phyloP scores from a whole-genome alignment of 2,113 vertebrate genomes.

The Physeter macrocephalus region DNA sequence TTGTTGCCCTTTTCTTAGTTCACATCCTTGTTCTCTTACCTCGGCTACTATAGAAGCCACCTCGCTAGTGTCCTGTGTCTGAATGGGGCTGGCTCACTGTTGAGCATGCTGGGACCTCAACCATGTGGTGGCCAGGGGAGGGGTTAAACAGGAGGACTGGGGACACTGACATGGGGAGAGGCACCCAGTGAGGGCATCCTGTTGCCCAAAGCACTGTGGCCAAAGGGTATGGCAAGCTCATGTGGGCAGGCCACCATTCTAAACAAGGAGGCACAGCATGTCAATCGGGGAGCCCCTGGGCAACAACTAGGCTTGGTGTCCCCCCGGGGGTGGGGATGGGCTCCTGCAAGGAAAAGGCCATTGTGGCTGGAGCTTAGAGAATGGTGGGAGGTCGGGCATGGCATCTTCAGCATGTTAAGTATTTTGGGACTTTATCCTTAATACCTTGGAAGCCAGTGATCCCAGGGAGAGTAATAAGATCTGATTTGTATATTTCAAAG shows the following conservation, averaged over 20 bases:
- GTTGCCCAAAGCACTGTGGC: not conserved
- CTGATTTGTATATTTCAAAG: not conserved
- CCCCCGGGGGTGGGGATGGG: not conserved
- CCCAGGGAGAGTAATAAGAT: not conserved
- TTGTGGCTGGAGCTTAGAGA: not conserved
- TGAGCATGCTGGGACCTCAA: not conserved
- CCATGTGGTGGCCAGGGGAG: not conserved
- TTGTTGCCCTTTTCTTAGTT: not conserved
- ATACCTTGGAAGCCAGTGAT: not conserved
- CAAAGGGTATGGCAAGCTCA: not conserved
- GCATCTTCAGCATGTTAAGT: not conserved
- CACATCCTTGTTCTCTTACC: not conserved
- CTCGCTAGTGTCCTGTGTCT: not conserved
- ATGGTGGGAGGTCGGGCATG: not conserved
- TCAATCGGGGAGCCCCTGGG: not conserved
- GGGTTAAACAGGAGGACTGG: not conserved
- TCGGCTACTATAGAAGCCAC: not conserved
- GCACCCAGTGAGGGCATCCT: no score
- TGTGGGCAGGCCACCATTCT: not conserved
- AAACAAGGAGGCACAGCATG: not conserved
- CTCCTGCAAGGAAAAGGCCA: not conserved
- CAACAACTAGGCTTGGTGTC: not conserved
- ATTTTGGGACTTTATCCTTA: not conserved
- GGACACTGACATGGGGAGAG: not conserved
- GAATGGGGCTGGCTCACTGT: not conserved